A percentile compares a stretch with the other conserved stretches of the same genome.
Evolutionary conservation across 2,797 vertebrate species (phyloP).

Genomic region (Macroramphosus scolopax): DNA sequence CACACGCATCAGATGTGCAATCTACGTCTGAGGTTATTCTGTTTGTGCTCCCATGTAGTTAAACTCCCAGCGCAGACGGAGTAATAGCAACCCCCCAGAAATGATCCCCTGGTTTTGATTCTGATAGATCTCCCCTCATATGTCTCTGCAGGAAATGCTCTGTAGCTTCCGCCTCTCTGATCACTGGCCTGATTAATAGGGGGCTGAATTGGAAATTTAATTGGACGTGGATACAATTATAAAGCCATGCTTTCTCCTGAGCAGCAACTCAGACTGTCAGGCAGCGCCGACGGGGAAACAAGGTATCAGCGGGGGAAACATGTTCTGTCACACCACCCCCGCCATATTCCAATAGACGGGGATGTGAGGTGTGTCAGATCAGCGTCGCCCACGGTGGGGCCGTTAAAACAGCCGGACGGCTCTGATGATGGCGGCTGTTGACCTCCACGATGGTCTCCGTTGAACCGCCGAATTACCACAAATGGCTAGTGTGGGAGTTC

Average conservation of each 20-base stretch:
- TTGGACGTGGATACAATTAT: slow-evolving; percentile 74
- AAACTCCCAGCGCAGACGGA: slow-evolving; percentile 5
- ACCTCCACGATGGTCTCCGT: slow-evolving; percentile 30
- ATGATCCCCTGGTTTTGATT: slow-evolving; percentile 14
- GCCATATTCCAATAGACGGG: slow-evolving; percentile 35
- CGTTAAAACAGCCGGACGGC: slow-evolving; percentile 32
- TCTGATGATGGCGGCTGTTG: slow-evolving; percentile 26
- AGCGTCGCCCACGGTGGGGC: slow-evolving; percentile 39
- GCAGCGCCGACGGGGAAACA: slow-evolving; percentile 34
- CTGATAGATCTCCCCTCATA: slow-evolving; percentile 15
- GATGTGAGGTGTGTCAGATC: slow-evolving; percentile 59
- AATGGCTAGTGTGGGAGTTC: slow-evolving; percentile 1
- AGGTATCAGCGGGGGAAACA: slow-evolving; percentile 43
- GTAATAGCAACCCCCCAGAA: too few relatives aligned
- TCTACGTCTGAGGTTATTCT: too few relatives aligned
- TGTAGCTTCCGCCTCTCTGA: slow-evolving; percentile 48
- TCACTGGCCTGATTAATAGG: slow-evolving; percentile 72
- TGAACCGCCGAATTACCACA: slow-evolving; percentile 23
- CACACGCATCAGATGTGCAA: too few relatives aligned
- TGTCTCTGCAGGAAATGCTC: slow-evolving; percentile 48
- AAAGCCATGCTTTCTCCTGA: slow-evolving; percentile 46
- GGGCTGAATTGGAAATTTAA: slow-evolving; percentile 70
- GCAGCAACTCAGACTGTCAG: slow-evolving; percentile 30
- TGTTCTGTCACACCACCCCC: slow-evolving; percentile 55
- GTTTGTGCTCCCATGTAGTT: neutral